Evolutionary conservation across 2,888 invertebrate genomes (phyloP), one percentile per base, ranked within the genome.

Genomic region (Caenorhabditis sp.): DNA sequence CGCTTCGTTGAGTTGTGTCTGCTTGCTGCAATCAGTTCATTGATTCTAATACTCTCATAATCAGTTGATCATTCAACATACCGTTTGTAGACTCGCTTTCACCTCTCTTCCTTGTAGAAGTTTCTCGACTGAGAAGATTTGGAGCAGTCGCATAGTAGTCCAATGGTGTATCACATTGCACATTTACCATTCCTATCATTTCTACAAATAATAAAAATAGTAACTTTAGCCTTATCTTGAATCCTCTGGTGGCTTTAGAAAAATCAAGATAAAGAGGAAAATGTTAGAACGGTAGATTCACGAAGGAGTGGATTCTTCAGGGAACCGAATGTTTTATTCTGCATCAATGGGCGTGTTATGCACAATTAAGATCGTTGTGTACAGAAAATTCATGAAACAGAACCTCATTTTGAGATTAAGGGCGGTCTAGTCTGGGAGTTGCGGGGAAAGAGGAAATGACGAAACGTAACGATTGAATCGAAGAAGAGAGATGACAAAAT

Each of bases 131-230:
- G 37, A 79, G 40, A 4, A 65, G 58, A 35, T 26, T 56, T 18
- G 88, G 89, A 44, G 88, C 88, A 11, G 84, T 70, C 18, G 89
- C 84, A 68, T 89, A 89, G 56, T 87, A 89, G 60, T 89, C 89
- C 40, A 88, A 69, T 6, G 89, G 88, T 61, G 84, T 85, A 20
- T 89, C 89, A 58, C 85, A 87, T n/a, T 87, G 89, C 28, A 89
- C 88, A 84, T 89, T 89, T 40, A 89, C 89, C 84, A 89, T 87
- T 67, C 89, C 89, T 81, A 89, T 89, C 89, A 89, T 89, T 65
- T 53, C 85, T 37, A n/a, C n/a, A n/a, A n/a, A n/a, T n/a, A n/a
- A n/a, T n/a, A n/a, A n/a, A n/a, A n/a, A n/a, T n/a, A n/a, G n/a
- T n/a, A n/a, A n/a, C n/a, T n/a, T n/a, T n/a, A n/a, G n/a, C n/a